phyloP scores from a whole-genome alignment of 2,113 vertebrate genomes.

The western clawed frog (Xenopus tropicalis) region DNA sequence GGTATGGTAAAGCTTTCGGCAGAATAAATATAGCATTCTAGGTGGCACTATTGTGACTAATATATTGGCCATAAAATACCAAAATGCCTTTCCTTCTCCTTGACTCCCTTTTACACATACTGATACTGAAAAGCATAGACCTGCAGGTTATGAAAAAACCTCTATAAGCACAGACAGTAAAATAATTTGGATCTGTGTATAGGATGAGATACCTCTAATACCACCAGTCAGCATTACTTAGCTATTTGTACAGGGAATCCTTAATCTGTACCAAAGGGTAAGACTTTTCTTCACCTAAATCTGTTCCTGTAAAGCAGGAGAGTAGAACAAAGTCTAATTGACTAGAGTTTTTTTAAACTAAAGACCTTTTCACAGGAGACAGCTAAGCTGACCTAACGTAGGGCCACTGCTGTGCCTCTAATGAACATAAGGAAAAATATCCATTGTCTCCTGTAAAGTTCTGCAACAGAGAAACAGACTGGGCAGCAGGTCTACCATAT shows the following conservation, averaged over 20 bases:
- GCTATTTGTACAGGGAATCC: not conserved
- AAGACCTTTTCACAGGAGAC: constrained; percentile 30
- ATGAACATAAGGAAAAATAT: constrained; percentile 42
- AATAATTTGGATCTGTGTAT: too few species aligned
- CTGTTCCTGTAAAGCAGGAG: constrained; percentile 1
- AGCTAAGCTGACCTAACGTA: constrained; percentile 38
- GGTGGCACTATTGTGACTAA: too few species aligned
- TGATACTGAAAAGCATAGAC: too few species aligned
- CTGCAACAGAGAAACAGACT: constrained; percentile 34
- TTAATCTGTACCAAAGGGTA: not conserved
- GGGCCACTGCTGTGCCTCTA: constrained; percentile 35
- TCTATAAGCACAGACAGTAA: too few species aligned
- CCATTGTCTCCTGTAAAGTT: constrained; percentile 37
- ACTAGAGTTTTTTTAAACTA: constrained; percentile 31
- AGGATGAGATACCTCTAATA: too few species aligned
- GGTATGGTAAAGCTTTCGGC: too few species aligned
- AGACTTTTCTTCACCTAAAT: constrained; percentile 11
- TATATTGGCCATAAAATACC: too few species aligned
- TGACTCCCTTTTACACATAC: too few species aligned
- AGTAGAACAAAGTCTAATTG: constrained; percentile 32
- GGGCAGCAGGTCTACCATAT: constrained; percentile 39
- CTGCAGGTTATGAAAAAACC: too few species aligned
- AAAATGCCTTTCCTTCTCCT: too few species aligned
- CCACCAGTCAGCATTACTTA: too few species aligned
- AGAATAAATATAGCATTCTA: too few species aligned